Evolutionary conservation across 2,113 vertebrate species (phyloP), one percentile per base, ranked within the genome.

Genomic region (Hippotragus niger): DNA sequence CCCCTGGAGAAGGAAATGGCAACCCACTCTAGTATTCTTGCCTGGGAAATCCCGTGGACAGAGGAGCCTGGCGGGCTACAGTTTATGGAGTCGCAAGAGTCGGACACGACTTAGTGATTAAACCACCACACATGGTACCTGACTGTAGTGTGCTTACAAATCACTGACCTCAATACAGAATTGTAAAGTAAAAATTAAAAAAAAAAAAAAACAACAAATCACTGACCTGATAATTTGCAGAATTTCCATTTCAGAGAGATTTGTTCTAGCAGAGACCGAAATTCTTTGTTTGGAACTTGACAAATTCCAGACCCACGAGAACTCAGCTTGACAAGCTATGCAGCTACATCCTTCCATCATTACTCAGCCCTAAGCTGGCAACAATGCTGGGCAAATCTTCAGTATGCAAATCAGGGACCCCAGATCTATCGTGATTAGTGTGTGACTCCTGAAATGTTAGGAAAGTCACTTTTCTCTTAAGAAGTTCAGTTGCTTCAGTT

Each of bases 271-370:
- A 0, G 80, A 95, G 31, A 83, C 47, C 67, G 31, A 88, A 94
- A 93, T 95, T 95, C 89, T 90, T 81, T 95, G 53, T 92, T 60
- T 93, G 86, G 76, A 94, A 95, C 83, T n/a, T 7, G 4, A 64
- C 60, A 80, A 23, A 55, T 88, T 74, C 19, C 76, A 45, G 40
- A 23, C 25, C 47, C 17, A 2, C 10, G 82, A 83, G 88, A 89
- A 91, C 33, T 86, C 60, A 74, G 91, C 91, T 57, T 57, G 29
- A 83, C 17, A 45, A 86, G 27, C 58, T 11, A 14, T 6, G 7
- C 6, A 81, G 62, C 50, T 84, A 8, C 7, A 33, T 4, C 19
- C 33, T 13, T 62, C 19, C 33, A 11, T 64, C 33, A 57, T 80
- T 16, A 14, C 21, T 78, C 55, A 90, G 31, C 43, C 25, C 83